Conservation (phyloP, 2,888 invertebrate genomes). For the Monoplex corrugatus region DNA sequence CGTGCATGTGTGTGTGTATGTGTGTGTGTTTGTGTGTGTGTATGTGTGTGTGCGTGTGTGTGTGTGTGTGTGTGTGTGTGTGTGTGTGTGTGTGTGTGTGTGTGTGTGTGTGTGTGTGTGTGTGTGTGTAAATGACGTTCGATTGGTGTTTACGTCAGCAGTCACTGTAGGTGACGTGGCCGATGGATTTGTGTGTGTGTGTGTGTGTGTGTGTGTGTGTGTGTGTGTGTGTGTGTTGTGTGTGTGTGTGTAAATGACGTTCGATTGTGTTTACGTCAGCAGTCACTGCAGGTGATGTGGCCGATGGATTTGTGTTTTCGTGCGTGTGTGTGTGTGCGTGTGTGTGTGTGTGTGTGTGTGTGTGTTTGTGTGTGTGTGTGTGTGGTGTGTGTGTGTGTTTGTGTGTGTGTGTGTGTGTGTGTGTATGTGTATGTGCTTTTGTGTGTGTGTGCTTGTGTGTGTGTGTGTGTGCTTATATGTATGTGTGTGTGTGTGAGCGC, state of each 20-base stretch:
- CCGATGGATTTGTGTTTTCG: no score
- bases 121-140: not conserved
- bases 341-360: no score
- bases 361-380: no score
- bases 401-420: not conserved
- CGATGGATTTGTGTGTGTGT: no score
- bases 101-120: constrained; percentile 16
- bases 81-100: not conserved
- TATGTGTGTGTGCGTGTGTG: no score
- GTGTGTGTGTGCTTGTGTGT: not conserved
- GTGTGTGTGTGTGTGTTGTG: no score
- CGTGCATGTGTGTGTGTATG: not conserved
- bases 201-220: no score
- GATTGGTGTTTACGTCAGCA: not conserved
- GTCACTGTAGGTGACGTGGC: no score
- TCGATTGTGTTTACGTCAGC: no score
- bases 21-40: not conserved
- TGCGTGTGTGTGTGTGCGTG: no score
- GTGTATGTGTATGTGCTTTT: not conserved
- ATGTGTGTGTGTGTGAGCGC: not conserved
- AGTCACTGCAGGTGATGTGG: no score
- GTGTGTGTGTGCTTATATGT: not conserved
- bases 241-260: no score
- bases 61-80: not conserved
- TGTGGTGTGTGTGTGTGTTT: not conserved